Evolutionary conservation across 2,797 vertebrate genomes (phyloP), one percentile per base, ranked within the genome.

Genomic region (Menidia menidia): DNA sequence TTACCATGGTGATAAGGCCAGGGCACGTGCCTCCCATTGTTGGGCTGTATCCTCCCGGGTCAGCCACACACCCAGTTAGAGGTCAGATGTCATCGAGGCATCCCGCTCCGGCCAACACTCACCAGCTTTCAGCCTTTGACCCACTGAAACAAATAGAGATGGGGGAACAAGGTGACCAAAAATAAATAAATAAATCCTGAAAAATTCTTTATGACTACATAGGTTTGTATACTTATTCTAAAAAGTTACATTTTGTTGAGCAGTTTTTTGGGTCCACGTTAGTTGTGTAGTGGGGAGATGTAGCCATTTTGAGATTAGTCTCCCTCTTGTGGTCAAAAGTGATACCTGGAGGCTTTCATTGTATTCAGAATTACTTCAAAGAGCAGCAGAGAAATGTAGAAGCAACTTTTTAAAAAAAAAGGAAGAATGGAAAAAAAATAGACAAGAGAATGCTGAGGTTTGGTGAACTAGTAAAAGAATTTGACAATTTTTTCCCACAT

Each of bases 11-110:
- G 94, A 97, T 93, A 52, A 78, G 92, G 94, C 93, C 94, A 85
- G 85, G 95, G 94, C 96, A 96, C 94, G 95, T 95, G 96, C 87
- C 92, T 94, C 94, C 93, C 90, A 96, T 96, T 96, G 95, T 97
- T 95, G 92, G 90, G 92, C 79, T 60, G 88, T 93, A 93, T 94
- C 94, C 94, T 96, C 94, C 79, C 85, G 87, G 94, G 94, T 93
- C 94, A 92, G 90, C 93, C 86, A 87, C 93, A 94, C 94, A 92
- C 94, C 77, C 81, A 68, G 82, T 90, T 16, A 81, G 82, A 79
- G 91, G 89, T 91, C 89, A 89, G 75, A 82, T 87, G 90, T 91
- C 90, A 90, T 4, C 4, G 57, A 30, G 82, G 80, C 89, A 89
- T 85, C 92, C 92, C 93, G 75, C 91, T 91, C 75, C 89, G 90